phyloP scores from a whole-genome alignment of 2,113 vertebrate species.

The Nymphicus hollandicus region DNA sequence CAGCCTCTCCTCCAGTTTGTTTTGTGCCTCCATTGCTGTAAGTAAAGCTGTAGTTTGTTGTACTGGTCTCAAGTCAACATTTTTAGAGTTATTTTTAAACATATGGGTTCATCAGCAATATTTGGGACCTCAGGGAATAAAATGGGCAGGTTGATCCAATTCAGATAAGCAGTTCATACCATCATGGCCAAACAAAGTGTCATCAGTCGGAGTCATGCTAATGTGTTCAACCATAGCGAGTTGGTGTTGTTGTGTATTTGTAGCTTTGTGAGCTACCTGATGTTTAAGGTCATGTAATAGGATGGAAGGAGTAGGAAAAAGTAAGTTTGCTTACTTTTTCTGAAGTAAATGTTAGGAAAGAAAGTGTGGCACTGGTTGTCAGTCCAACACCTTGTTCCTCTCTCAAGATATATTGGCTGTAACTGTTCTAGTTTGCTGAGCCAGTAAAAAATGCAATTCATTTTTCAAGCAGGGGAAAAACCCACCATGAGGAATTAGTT shows the following conservation, averaged over 20 bases:
- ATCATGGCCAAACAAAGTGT: fast-evolving
- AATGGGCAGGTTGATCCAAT: neutral
- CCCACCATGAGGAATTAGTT: neutral
- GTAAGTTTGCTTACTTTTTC: neutral
- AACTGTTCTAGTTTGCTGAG: neutral
- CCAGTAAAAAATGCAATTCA: neutral
- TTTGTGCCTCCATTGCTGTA: neutral
- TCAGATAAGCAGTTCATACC: neutral
- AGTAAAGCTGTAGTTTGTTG: neutral
- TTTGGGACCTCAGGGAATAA: neutral
- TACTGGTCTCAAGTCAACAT: neutral
- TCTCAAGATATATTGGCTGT: neutral
- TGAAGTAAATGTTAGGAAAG: neutral
- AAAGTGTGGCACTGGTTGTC: fast-evolving
- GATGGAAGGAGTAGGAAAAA: neutral
- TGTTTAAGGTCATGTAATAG: neutral
- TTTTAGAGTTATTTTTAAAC: neutral
- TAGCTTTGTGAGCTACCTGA: neutral
- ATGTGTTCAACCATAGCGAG: fast-evolving
- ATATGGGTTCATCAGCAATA: neutral
- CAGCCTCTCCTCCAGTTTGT: neutral
- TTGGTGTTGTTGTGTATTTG: neutral
- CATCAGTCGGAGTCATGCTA: too few relatives aligned
- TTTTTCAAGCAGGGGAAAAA: neutral
- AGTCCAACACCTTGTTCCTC: neutral